phyloP scores from a whole-genome alignment of 2,113 vertebrate genomes.

The Onychorhynchus coronatus region DNA sequence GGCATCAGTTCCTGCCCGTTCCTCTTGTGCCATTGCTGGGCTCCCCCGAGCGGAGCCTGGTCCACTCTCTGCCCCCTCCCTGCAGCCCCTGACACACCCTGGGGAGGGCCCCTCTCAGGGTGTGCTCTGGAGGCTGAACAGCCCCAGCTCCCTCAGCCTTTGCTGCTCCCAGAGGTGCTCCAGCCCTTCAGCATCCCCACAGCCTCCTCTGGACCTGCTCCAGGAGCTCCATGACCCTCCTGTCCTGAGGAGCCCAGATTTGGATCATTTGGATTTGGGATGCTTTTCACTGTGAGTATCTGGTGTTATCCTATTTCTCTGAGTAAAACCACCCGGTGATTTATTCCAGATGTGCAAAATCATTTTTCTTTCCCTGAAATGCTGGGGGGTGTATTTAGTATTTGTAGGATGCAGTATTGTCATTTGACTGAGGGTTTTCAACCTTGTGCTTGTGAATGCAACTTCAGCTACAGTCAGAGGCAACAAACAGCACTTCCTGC shows the following conservation, averaged over 20 bases:
- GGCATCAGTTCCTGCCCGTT: not conserved
- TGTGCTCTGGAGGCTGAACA: not conserved
- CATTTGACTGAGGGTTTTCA: not conserved
- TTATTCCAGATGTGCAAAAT: not conserved
- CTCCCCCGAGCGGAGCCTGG: not conserved
- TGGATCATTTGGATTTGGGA: not conserved
- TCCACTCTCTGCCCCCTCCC: not conserved
- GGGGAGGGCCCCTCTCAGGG: not conserved
- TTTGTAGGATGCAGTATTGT: not conserved
- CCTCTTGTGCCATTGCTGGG: not conserved
- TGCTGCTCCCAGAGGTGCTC: not conserved
- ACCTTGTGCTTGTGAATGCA: not conserved
- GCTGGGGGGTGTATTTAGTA: not conserved
- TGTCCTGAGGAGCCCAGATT: not conserved
- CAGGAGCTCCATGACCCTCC: not conserved
- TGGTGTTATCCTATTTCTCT: not conserved
- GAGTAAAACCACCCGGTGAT: not conserved
- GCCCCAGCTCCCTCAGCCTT: not conserved
- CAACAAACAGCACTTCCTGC: not conserved
- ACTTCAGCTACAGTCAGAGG: not conserved
- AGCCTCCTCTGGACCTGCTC: not conserved
- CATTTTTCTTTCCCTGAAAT: not conserved
- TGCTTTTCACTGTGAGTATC: not conserved
- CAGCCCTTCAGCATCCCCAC: not conserved
- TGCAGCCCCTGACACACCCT: not conserved